These are phyloP conservation scores for Drosophila incognita DNA, from an alignment of 2,888 invertebrate species.

Conservation along the genomic window DNA sequence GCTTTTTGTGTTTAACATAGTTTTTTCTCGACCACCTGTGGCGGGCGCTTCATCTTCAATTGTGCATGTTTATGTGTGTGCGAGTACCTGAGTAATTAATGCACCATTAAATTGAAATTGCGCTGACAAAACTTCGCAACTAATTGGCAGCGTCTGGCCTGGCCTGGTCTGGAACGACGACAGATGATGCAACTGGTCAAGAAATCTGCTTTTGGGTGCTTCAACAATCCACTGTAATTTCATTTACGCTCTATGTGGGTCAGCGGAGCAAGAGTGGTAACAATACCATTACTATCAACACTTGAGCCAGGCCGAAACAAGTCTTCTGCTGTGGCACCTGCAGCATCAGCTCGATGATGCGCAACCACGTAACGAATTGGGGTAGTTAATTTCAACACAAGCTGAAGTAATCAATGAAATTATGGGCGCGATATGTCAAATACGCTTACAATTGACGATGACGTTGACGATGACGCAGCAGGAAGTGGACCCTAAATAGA, in stretches of 20 bases:
- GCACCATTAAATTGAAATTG: slow-evolving; percentile 62
- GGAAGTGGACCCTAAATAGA: slow-evolving; percentile 23
- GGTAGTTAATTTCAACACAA: slow-evolving; percentile 34
- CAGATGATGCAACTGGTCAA: slow-evolving; percentile 62
- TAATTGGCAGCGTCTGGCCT: slow-evolving; percentile 52
- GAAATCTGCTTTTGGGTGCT: slow-evolving; percentile 57
- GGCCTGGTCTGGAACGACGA: slow-evolving; percentile 14
- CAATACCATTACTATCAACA: slow-evolving; percentile 72
- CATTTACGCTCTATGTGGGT: slow-evolving; percentile 73
- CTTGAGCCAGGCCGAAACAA: slow-evolving; percentile 33
- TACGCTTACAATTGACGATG: slow-evolving; percentile 42
- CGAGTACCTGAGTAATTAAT: slow-evolving; percentile 60
- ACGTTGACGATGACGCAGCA: slow-evolving; percentile 59
- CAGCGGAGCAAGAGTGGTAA: slow-evolving; percentile 65
- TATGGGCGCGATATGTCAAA: slow-evolving; percentile 58
- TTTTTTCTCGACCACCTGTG: slow-evolving; percentile 42
- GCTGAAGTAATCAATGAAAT: slow-evolving; percentile 48
- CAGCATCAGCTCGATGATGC: slow-evolving; percentile 22
- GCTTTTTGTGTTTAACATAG: background rate
- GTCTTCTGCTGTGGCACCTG: slow-evolving; percentile 30
- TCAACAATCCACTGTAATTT: slow-evolving; percentile 69
- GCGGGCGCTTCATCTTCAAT: slow-evolving; percentile 39
- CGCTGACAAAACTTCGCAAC: slow-evolving; percentile 58
- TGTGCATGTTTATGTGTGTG: slow-evolving; percentile 4
- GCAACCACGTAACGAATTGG: slow-evolving; percentile 65